Base-by-base conservation (phyloP, 2,797 vertebrate species). In the Dendrocincla tyrannina region DNA sequence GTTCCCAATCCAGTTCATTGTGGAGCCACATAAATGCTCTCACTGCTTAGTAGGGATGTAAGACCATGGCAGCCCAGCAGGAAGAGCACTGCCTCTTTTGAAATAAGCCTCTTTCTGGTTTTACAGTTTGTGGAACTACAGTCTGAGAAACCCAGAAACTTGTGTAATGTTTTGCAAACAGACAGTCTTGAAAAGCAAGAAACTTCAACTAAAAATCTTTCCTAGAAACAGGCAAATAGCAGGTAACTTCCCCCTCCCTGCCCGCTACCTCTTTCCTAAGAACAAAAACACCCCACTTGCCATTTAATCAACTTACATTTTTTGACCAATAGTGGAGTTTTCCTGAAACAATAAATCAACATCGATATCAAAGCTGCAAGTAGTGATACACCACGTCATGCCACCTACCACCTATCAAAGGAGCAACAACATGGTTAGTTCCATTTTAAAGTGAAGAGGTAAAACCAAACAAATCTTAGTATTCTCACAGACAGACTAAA, bases 381-480 rank as follows among this genome's bases (percentile, higher is more conserved):
- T 99, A 73, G 99, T 99, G 96, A 99, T 99, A 91, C 99, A 99
- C 99, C 99, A 99, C 7, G 99, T 99, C 99, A 99, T 99, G 68
- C 99, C 99, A 9, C 99, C 99, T 4, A 99, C 99, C 91, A 99
- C 99, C 99, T 99, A 97, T 4, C 85, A 95, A 86, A 89, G 53
- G 56, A 87, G 44, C 24, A 92, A 91, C 33, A 89, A 50, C 32
- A 84, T 1, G 4, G 27, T 96, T 89, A 94, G 76, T 77, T 50
- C 60, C 66, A 69, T 23, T 76, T 47, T 8, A 25, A 68, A 42
- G 15, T 58, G 44, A 68, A 68, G 13, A 49, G 2, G 1, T 22
- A 63, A 81, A 90, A n/a, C 17, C 37, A 94, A 81, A 75, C 3
- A 69, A 1, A 52, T 37, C 73, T 72, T 53, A 69, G 19, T 24